Conservation (phyloP, 2,113 vertebrate species). For the Etheostoma spectabile region DNA sequence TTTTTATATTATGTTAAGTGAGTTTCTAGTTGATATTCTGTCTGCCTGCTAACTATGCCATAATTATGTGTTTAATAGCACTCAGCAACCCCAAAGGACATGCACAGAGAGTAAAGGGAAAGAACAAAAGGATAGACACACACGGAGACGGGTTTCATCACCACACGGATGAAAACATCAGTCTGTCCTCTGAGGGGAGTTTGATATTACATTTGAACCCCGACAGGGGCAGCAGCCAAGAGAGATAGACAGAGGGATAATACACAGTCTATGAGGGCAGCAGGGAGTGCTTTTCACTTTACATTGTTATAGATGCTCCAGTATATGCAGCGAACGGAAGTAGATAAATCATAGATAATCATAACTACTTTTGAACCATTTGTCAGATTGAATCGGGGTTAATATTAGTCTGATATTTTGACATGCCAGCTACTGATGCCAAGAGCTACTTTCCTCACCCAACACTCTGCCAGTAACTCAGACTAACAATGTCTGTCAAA, state of each 20-base stretch:
- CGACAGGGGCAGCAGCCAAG: slow-evolving; percentile 5
- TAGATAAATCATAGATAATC: background rate
- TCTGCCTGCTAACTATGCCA: slow-evolving; percentile 30
- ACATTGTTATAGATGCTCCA: background rate
- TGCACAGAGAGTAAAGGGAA: slow-evolving; percentile 1
- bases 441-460: background rate
- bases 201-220: slow-evolving; percentile 28
- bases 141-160: slow-evolving; percentile 42
- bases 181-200: slow-evolving; percentile 38
- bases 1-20: background rate
- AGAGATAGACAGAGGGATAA: background rate
- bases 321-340: background rate
- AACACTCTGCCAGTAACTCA: background rate
- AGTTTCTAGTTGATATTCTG: slow-evolving; percentile 13
- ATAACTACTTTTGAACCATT: background rate
- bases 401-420: background rate
- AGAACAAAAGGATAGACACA: slow-evolving; percentile 28
- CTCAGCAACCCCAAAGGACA: slow-evolving; percentile 17
- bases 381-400: background rate
- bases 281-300: background rate
- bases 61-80: slow-evolving; percentile 30
- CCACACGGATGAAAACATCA: slow-evolving; percentile 46
- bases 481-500: too few relatives aligned
- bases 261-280: background rate
- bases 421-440: background rate